Conservation (phyloP, 92 coral and sea anemone genomes). For the Diadumene lineata region DNA sequence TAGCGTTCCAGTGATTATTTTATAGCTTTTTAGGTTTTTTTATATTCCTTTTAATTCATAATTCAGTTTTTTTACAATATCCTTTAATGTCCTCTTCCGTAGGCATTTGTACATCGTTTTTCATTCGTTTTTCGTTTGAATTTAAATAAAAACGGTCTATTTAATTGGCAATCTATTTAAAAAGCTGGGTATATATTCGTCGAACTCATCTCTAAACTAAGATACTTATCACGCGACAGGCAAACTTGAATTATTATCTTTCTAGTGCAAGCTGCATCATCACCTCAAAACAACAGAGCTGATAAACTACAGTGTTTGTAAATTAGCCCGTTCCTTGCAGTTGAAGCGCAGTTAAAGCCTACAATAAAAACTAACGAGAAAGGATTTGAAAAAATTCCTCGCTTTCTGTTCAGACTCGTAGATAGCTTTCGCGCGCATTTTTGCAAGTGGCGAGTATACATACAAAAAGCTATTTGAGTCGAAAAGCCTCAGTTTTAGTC, state of each 20-base stretch:
- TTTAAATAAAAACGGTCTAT: not conserved
- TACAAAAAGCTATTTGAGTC: not conserved
- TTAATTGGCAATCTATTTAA: not conserved
- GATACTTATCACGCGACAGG: slow-evolving; percentile 9
- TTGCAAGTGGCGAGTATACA: not conserved
- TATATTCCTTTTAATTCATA: too few relatives aligned
- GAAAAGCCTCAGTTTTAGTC: not conserved
- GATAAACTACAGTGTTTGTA: slow-evolving; percentile 7
- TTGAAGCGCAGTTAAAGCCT: too few relatives aligned
- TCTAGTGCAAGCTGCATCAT: slow-evolving; percentile 1
- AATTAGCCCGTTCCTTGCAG: slow-evolving; percentile 8
- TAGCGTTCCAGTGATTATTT: too few relatives aligned
- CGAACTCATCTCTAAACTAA: not conserved
- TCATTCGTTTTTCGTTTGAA: not conserved
- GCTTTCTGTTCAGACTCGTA: not conserved
- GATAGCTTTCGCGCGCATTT: too few relatives aligned
- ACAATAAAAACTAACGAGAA: not conserved
- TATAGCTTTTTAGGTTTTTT: too few relatives aligned
- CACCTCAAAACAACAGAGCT: slow-evolving; percentile 11
- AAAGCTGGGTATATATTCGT: not conserved
- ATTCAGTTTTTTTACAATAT: too few relatives aligned
- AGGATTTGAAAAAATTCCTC: not conserved
- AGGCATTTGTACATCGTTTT: too few relatives aligned
- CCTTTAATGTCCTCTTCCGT: too few relatives aligned
- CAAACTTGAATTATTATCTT: slow-evolving; percentile 28